These are phyloP conservation scores for Coenonympha arcania DNA, from an alignment of 2,888 invertebrate genomes.

Conservation along the genomic window DNA sequence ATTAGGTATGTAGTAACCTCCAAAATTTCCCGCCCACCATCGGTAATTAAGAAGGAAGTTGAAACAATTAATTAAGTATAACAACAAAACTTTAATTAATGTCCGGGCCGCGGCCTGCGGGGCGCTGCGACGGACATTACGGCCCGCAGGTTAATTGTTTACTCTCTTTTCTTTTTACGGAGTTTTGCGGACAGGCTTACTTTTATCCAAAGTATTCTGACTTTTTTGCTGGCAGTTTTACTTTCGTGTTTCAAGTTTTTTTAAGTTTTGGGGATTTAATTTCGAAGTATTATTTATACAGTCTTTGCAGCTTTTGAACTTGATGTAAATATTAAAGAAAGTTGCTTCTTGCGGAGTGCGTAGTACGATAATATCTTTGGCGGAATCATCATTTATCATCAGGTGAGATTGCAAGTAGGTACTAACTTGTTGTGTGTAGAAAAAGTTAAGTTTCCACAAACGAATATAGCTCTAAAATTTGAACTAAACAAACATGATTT, in stretches of 20 bases:
- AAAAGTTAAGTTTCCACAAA: no score
- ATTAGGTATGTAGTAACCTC: no score
- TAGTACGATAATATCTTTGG: no score
- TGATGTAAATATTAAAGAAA: neutral
- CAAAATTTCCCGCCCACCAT: no score
- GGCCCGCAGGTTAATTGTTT: neutral
- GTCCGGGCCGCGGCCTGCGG: constrained; percentile 18
- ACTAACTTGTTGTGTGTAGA: no score
- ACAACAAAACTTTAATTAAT: constrained; percentile 32
- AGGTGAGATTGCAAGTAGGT: no score
- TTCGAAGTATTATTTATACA: neutral
- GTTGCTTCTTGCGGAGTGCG: neutral
- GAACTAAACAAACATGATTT: no score
- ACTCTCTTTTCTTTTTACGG: neutral
- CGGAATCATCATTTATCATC: no score
- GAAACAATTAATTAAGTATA: constrained; percentile 29
- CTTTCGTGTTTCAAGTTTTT: no score
- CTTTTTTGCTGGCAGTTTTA: neutral
- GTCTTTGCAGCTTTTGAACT: neutral
- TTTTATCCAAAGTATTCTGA: neutral
- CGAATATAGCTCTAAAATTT: no score
- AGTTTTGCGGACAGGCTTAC: neutral
- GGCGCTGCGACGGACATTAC: constrained; percentile 7
- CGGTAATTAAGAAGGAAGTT: constrained; percentile 26
- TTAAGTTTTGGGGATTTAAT: no score